Base-by-base conservation (phyloP, 2,797 vertebrate genomes). In the Rhabdomys pumilio region DNA sequence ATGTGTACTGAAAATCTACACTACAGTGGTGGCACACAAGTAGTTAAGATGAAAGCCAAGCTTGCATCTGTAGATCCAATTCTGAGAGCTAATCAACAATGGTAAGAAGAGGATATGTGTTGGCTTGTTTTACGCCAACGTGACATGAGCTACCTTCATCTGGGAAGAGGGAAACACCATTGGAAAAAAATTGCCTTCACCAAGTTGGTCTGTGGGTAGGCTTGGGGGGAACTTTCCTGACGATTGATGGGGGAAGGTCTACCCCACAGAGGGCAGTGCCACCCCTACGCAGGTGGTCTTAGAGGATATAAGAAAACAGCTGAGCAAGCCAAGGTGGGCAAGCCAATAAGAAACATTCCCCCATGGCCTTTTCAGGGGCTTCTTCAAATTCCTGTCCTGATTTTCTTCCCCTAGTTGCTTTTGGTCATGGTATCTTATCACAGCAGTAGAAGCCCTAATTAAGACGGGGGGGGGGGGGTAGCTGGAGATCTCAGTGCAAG, bases 31-130 rank as follows among this genome's bases (percentile, higher is more conserved):
- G 7, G 80, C 34, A 81, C 11, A 53, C n/a, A 72, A 77, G 38
- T 20, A 76, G 82, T 44, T 69, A 82, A 91, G 53, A 31, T 59
- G 44, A 61, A 94, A 72, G 65, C 14, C 80, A 89, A 80, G 75
- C 44, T 82, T 57, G 22, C 22, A 67, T 93, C 61, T 72, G 80
- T 19, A 3, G 73, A 65, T 50, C 53, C 50, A 41, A 47, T 59
- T 92, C 17, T 55, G 9, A 72, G 41, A 15, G 29, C 15, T 75
- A 72, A 76, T 85, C 69, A 72, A 93, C 47, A 75, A 34, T 57
- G 38, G n/a, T 14, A 65, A 75, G 47, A 44, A 82, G n/a, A 24
- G 88, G 26, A 15, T 83, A 44, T 44, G 8, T 83, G 81, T 3
- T 83, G 41, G 8, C 15, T 61, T 31, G 57, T 83, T 63, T 63